phyloP scores from a whole-genome alignment of 1,140 invertebrate genomes.

The Drosophila kepulauana region DNA sequence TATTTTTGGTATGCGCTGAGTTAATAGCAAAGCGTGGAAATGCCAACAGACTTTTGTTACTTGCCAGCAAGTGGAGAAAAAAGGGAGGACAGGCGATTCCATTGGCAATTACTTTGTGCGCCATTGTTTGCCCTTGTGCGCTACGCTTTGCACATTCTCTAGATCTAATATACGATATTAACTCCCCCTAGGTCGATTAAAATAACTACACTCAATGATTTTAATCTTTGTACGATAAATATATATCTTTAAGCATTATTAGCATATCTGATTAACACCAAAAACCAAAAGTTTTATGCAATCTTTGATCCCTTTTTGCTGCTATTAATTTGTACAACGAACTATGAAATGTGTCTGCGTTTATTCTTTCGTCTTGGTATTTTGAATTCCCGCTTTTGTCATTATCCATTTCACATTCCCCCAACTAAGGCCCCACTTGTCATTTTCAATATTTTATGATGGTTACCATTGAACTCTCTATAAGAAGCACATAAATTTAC shows the following conservation, averaged over 20 bases:
- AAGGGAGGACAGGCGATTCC: constrained; percentile 21
- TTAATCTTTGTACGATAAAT: not conserved
- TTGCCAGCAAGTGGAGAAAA: constrained; percentile 3
- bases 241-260: not conserved
- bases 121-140: constrained; percentile 51
- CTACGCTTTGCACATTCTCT: constrained; percentile 28
- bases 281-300: not conserved
- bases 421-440: constrained; percentile 39
- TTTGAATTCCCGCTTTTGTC: not conserved
- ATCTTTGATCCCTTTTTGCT: not conserved
- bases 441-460: constrained; percentile 79
- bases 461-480: constrained; percentile 66
- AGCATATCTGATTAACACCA: constrained; percentile 1
- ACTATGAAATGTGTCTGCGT: not conserved
- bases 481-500: constrained; percentile 72
- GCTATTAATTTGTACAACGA: constrained; percentile 15
- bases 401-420: not conserved
- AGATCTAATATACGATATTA: constrained; percentile 29
- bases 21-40: constrained; percentile 69
- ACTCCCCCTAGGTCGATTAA: not conserved
- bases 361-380: not conserved
- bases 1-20: constrained; percentile 67
- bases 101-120: constrained; percentile 63
- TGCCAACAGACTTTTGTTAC: constrained; percentile 54
- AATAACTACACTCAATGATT: not conserved